Conservation (phyloP, 2,888 invertebrate species). For the Patella caerulea region DNA sequence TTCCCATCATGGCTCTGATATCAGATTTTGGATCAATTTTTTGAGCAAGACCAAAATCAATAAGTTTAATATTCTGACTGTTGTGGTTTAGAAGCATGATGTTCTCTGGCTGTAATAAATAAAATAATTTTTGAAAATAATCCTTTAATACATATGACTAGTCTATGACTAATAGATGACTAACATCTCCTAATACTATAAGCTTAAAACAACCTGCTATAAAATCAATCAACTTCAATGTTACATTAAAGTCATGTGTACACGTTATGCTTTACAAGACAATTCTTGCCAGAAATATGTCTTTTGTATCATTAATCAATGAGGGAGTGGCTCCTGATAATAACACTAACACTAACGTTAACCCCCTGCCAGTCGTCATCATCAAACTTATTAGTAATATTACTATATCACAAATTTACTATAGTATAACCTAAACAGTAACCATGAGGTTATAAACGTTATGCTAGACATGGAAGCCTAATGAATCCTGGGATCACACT, state of each 20-base stretch:
- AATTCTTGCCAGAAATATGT: background rate
- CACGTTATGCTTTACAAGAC: background rate
- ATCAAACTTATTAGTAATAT: no score
- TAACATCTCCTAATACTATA: background rate
- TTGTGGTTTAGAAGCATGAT: constrained; percentile 75
- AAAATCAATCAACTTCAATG: background rate
- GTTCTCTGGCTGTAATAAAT: constrained; percentile 76
- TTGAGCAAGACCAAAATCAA: constrained; percentile 78
- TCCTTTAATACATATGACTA: background rate
- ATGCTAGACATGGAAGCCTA: no score
- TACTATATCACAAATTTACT: no score
- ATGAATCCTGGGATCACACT: no score
- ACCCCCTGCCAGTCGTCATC: no score
- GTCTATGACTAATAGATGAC: background rate
- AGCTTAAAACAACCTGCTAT: no score
- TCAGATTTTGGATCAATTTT: constrained; percentile 71
- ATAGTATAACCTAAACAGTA: no score
- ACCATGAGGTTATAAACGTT: no score
- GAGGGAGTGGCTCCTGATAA: no score
- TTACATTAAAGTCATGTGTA: background rate
- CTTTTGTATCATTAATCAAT: background rate
- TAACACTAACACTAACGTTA: no score
- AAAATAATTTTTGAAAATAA: constrained; percentile 17
- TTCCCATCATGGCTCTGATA: constrained; percentile 76
- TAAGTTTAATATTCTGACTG: constrained; percentile 76